Evolutionary conservation across 2,797 vertebrate species (phyloP).

Genomic region (Pseudochirops corinnae): DNA sequence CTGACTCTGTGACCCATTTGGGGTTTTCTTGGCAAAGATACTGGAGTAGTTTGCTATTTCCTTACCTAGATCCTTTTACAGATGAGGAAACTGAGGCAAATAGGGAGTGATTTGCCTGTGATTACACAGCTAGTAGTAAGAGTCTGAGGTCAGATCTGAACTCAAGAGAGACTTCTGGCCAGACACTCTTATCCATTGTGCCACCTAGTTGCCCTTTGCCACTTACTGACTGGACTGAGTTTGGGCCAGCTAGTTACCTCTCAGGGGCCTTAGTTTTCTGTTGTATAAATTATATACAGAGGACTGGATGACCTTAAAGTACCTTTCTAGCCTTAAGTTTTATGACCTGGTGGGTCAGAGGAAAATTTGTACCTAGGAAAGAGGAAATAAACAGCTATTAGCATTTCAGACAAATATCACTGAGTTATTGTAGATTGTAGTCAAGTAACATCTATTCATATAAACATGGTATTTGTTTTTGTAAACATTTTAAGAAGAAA

Average conservation of each 20-base stretch:
- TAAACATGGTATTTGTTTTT: background rate
- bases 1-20: too few relatives aligned
- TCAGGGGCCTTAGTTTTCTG: background rate
- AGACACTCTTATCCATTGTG: background rate
- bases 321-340: background rate
- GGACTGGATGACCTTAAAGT: background rate
- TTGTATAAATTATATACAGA: background rate
- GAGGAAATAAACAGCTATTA: background rate
- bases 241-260: background rate
- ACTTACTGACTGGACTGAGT: background rate
- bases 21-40: too few relatives aligned
- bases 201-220: background rate
- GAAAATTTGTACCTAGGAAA: background rate
- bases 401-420: background rate
- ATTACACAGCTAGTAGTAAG: slow-evolving; percentile 40
- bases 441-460: background rate
- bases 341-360: background rate
- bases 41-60: background rate
- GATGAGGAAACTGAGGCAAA: background rate
- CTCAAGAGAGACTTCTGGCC: background rate
- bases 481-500: background rate
- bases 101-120: slow-evolving; percentile 30
- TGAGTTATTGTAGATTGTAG: background rate
- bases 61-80: slow-evolving; percentile 22
- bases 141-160: slow-evolving; percentile 45